Evolutionary conservation across 2,888 invertebrate genomes (phyloP).

Genomic region (Polyommatus iphigenia): DNA sequence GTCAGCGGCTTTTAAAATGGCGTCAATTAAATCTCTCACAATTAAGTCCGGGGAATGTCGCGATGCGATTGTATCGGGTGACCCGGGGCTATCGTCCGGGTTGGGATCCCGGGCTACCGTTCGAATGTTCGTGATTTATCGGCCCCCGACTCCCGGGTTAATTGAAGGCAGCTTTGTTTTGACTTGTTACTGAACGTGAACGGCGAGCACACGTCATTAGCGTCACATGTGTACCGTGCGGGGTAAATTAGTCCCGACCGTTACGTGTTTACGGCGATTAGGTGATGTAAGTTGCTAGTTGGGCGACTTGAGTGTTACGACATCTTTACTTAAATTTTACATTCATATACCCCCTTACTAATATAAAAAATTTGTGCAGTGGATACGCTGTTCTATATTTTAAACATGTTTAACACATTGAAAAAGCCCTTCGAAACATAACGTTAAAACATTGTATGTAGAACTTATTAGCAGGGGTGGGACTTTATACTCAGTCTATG

Average conservation of each 20-base stretch:
- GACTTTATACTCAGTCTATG: no score
- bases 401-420: no score
- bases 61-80: slow-evolving; percentile 68
- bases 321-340: neutral
- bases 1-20: slow-evolving; percentile 46
- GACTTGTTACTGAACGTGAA: slow-evolving; percentile 42
- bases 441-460: no score
- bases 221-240: slow-evolving; percentile 37
- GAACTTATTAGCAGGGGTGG: no score
- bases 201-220: slow-evolving; percentile 42
- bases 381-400: no score
- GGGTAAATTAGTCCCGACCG: slow-evolving; percentile 29
- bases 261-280: slow-evolving; percentile 24
- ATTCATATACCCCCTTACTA: neutral
- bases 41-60: slow-evolving; percentile 68
- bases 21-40: slow-evolving; percentile 68
- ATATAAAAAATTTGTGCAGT: no score
- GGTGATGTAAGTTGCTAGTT: slow-evolving; percentile 10
- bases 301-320: neutral
- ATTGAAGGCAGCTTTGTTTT: slow-evolving; percentile 56
- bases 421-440: no score
- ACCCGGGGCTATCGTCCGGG: slow-evolving; percentile 72
- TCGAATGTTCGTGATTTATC: slow-evolving; percentile 67
- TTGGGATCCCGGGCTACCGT: slow-evolving; percentile 64
- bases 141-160: slow-evolving; percentile 60